These are phyloP conservation scores for Drosophila tripunctata DNA, from an alignment of 2,888 invertebrate species.

Conservation along the genomic window DNA sequence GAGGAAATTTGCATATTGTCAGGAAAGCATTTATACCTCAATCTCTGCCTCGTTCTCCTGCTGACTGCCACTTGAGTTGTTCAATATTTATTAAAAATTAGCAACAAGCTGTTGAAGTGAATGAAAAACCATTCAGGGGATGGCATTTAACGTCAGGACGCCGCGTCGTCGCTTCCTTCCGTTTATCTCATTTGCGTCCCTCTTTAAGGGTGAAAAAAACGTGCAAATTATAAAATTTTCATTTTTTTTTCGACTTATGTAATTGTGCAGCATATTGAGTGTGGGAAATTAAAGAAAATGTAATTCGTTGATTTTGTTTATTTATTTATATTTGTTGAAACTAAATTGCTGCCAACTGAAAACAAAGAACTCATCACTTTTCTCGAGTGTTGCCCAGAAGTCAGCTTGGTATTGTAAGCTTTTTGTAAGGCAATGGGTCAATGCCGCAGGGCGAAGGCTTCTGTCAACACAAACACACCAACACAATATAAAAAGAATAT, in stretches of 20 bases:
- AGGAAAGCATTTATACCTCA: conserved; percentile 5
- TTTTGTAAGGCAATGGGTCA: conserved; percentile 62
- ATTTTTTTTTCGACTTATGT: conserved; percentile 8
- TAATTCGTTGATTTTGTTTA: neutral
- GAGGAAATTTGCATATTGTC: conserved; percentile 66
- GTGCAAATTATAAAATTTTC: conserved; percentile 47
- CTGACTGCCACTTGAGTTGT: conserved; percentile 37
- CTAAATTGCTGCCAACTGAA: conserved; percentile 27
- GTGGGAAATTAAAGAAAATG: neutral
- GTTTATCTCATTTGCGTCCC: conserved; percentile 53
- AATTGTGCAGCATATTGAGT: conserved; percentile 21
- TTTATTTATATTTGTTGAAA: conserved; percentile 25
- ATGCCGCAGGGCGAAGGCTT: conserved; percentile 46
- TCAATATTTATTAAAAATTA: conserved; percentile 78
- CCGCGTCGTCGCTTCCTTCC: conserved; percentile 51
- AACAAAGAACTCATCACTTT: neutral
- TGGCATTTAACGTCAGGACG: conserved; percentile 13
- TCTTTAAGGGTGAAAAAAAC: conserved; percentile 15
- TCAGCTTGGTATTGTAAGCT: neutral
- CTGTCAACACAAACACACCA: conserved; percentile 3
- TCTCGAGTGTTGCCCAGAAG: conserved; percentile 12
- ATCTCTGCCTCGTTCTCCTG: neutral
- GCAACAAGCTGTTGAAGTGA: conserved; percentile 68
- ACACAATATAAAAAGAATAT: conserved; percentile 56
- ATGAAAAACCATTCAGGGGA: conserved; percentile 21